Conservation (phyloP, 1,140 invertebrate species). For the Chymomyza costata region DNA sequence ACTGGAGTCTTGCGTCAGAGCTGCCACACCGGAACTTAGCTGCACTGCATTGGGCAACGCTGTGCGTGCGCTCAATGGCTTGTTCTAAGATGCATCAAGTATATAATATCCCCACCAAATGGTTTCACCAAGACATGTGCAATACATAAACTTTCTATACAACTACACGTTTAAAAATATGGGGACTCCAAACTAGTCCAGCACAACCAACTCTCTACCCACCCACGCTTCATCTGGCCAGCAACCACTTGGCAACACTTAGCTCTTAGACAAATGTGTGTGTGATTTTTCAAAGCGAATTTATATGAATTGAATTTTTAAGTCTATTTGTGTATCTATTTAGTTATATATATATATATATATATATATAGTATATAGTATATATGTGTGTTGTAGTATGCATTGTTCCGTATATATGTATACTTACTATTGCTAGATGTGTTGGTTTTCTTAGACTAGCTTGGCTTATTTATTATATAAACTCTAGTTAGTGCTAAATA, state of each 20-base stretch:
- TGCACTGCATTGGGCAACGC: conserved; percentile 56
- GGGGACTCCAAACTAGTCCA: neutral
- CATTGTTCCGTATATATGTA: conserved; percentile 7
- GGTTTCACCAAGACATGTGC: conserved; percentile 65
- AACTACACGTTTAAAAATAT: neutral
- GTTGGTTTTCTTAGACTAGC: conserved; percentile 3
- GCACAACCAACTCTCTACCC: neutral
- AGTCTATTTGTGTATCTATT: conserved; percentile 23
- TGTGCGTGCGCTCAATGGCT: conserved; percentile 57
- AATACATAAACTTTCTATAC: conserved; percentile 40
- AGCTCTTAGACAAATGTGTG: conserved; percentile 12
- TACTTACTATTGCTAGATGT: conserved; percentile 5
- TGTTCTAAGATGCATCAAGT: conserved; percentile 36
- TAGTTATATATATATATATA: conserved; percentile 8
- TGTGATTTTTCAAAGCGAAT: conserved; percentile 36
- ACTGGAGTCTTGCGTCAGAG: neutral
- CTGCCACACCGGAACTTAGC: conserved; percentile 30
- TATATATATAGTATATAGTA: conserved; percentile 1
- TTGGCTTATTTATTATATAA: conserved; percentile 7
- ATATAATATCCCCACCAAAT: conserved; percentile 41
- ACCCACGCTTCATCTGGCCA: neutral
- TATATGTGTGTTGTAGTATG: neutral
- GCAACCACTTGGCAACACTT: neutral
- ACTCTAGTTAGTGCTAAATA: conserved; percentile 55
- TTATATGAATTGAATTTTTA: conserved; percentile 18